Percentiles rank a stretch among this genome's conserved stretches.
Conservation (phyloP, 2,113 vertebrate species). For the Syngnathus typhle region DNA sequence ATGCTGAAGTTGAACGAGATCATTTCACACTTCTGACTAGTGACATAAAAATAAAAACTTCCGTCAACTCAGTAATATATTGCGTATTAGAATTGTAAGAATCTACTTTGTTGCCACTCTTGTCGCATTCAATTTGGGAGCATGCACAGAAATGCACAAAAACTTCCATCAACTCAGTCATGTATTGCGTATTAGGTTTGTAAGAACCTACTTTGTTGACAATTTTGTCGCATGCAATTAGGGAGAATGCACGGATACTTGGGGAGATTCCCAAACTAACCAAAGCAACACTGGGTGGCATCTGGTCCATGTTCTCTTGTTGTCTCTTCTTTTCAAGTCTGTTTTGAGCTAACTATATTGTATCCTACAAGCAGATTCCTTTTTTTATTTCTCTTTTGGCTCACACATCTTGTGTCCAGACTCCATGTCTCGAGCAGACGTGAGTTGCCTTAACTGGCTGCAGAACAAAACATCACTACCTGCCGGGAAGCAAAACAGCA, state of each 20-base stretch:
- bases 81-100: slow-evolving; percentile 20
- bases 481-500: slow-evolving; percentile 8
- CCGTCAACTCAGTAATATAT: not conserved
- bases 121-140: not conserved
- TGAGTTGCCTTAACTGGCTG: slow-evolving; percentile 26
- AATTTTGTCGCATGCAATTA: slow-evolving; percentile 29
- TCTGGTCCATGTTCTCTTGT: slow-evolving; percentile 64
- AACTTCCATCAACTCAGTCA: no score
- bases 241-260: slow-evolving; percentile 22
- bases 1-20: not conserved
- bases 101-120: slow-evolving; percentile 19
- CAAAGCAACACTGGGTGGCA: slow-evolving; percentile 41
- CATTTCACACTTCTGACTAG: not conserved
- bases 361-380: slow-evolving; percentile 64
- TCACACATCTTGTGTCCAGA: slow-evolving; percentile 58
- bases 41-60: slow-evolving; percentile 14
- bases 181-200: not conserved
- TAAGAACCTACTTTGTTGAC: slow-evolving; percentile 12
- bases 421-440: slow-evolving; percentile 23
- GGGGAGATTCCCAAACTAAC: slow-evolving; percentile 39
- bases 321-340: slow-evolving; percentile 30
- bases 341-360: slow-evolving; percentile 28
- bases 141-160: no score
- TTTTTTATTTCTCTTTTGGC: slow-evolving; percentile 22
- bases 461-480: slow-evolving; percentile 22